Percentiles rank a stretch among this genome's conserved stretches.
Evolutionary conservation across 2,797 vertebrate species (phyloP).

Genomic region (Sarcoramphus papa): DNA sequence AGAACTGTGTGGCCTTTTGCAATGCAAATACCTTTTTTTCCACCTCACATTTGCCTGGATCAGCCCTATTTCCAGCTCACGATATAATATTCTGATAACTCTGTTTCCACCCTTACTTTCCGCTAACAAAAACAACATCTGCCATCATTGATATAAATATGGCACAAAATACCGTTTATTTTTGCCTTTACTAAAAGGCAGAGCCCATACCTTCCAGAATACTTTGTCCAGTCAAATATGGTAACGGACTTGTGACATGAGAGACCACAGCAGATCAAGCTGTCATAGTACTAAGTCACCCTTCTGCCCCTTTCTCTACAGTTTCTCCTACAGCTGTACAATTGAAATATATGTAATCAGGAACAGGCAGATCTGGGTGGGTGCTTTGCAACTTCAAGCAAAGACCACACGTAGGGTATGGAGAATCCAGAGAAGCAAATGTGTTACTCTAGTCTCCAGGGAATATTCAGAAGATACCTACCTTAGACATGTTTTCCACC

Average conservation of each 20-base stretch:
- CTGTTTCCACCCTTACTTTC: neutral
- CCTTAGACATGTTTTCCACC: neutral
- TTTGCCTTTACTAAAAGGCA: neutral
- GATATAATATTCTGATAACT: neutral
- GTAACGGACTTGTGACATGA: neutral
- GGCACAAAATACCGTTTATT: neutral
- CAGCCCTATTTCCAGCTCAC: neutral
- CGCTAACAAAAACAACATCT: neutral
- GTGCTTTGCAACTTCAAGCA: neutral
- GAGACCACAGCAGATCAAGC: neutral
- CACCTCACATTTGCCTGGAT: neutral
- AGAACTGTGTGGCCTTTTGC: neutral
- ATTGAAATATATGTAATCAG: neutral
- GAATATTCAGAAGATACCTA: neutral
- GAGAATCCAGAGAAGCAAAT: neutral
- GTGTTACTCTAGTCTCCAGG: neutral
- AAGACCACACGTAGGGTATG: neutral
- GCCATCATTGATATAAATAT: neutral
- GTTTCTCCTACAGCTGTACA: neutral
- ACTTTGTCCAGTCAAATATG: neutral
- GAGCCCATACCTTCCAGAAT: neutral
- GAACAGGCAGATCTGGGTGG: neutral
- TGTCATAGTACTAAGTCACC: neutral
- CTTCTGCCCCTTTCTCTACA: neutral
- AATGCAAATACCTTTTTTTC: neutral